Base-by-base conservation (phyloP, 1,140 invertebrate species). In the Rhyacophila brunnea region DNA sequence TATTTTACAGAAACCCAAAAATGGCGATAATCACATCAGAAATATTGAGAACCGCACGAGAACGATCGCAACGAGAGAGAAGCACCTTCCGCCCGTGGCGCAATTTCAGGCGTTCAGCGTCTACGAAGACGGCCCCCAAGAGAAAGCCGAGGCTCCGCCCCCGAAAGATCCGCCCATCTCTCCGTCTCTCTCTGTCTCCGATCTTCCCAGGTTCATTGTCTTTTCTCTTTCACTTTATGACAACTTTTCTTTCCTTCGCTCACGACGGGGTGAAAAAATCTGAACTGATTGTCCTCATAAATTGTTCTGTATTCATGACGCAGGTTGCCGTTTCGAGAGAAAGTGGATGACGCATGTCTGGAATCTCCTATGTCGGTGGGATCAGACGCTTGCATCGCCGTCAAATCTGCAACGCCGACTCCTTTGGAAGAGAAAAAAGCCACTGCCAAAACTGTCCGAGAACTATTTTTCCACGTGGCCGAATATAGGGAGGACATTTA, bases 401-500 rank as follows among this genome's bases (percentile, higher is more conserved):
- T 71, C 4, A 72, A 46, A 13, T 52, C 53, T 7, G 60, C 60
- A 10, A 68, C 45, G 70, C 76, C 72, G 71, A 73, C 45, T 74
- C 43, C 36, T 10, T 65, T 71, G 36, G 75, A 77, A 58, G 74
- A 77, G 32, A 67, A 67, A n/a, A 65, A 70, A 7, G 71, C 69
- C 7, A 75, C 68, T 13, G 77, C 75, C 19, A 73, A 73, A 54
- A 77, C 73, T 19, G 69, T 75, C 35, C 58, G 72, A 35, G 75
- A 78, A 48, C 71, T 80, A 70, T 84, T 86, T 66, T 87, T 85
- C 71, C 84, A 86, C 71, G 79, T 87, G 62, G 84, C 83, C 52
- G 87, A 92, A 68, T 94, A 94, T 74, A 83, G 88, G 60, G 83
- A 86, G 58, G 88, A 92, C 61, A 93, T 95, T 64, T 93, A 92